Base-by-base conservation (phyloP, 2,797 vertebrate genomes). In the Tapera naevia region DNA sequence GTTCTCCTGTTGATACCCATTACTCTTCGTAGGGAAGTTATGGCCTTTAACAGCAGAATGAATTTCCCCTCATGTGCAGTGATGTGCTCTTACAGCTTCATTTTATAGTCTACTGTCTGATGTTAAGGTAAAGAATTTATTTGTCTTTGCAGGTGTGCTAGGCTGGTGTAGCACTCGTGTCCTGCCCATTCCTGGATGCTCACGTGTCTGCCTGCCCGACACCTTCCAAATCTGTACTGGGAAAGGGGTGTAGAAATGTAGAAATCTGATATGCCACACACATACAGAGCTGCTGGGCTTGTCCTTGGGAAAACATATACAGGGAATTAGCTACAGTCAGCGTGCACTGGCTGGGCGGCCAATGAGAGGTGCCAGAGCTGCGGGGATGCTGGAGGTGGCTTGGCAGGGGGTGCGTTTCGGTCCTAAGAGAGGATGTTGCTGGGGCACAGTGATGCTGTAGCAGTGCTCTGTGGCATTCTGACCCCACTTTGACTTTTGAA, bases 21-120 rank as follows among this genome's bases (percentile, higher is more conserved):
- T 86, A 80, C 70, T 91, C 75, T 79, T 94, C 9, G 43, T 64
- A 35, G 88, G 91, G 90, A 79, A 66, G 85, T 82, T 89, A 65
- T 5, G 51, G 78, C 64, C 74, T 56, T 85, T 87, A 93, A 54
- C 73, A 84, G 75, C 84, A 89, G 87, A 83, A 75, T 67, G 54
- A 66, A 86, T 94, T 84, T 93, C 66, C 79, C 87, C 89, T 91
- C 70, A 22, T 43, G 57, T 86, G 84, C 30, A 23, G 28, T 64
- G 75, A 58, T 94, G 43, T 9, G 62, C 53, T 72, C 79, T 81
- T 86, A 61, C 18, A 53, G 78, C 67, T 93, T 80, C 4, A 0
- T 70, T 95, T 94, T 86, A 86, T 57, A 62, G 75, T 46, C 88
- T 79, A 7, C 89, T 74, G 72, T 86, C 84, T 81, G 35, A 35